Evolutionary conservation across 2,113 vertebrate genomes (phyloP), one percentile per base, ranked within the genome.

Genomic region (Probosciger aterrimus): DNA sequence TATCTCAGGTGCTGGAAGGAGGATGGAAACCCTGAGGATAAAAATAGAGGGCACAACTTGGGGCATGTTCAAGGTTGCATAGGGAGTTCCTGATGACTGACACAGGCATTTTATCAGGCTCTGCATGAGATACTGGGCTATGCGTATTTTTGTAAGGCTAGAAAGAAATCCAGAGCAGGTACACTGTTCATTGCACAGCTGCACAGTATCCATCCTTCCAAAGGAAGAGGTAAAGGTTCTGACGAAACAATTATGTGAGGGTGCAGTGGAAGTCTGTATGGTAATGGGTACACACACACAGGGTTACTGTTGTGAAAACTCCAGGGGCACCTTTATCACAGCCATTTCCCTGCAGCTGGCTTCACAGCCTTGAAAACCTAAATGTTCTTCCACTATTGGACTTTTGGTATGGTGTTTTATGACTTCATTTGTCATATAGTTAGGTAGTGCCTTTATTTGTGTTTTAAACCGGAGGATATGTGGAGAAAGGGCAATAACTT

Each of bases 401-500:
- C 77, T 92, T 92, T 11, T 53, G 28, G 18, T 92, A n/a, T 39
- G 19, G 35, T 73, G 59, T 80, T 97, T 87, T 96, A 93, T 94
- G 88, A 86, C 94, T 95, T 94, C 95, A 89, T 97, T 95, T 96
- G 87, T 97, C 97, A 90, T 67, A 27, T 8, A 78, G 44, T 85
- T 49, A 86, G 80, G 70, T 92, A 78, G 90, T 92, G 82, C n/a
- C 68, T 78, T 88, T 95, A 81, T 92, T 90, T 95, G 94, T 93
- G 88, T 91, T 93, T 95, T 93, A 92, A 97, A 92, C 74, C 13
- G 6, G 86, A 87, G 41, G 37, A 67, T 46, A 60, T 63, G 52
- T 52, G 52, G 71, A 91, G 68, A 46, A 77, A 90, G 78, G 78
- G 70, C 70, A 77, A 94, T 73, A 79, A 89, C 22, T 35, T 74